Evolutionary conservation across 1,140 invertebrate species (phyloP), one percentile per base, ranked within the genome.

Genomic region (Reticulitermes speratus): DNA sequence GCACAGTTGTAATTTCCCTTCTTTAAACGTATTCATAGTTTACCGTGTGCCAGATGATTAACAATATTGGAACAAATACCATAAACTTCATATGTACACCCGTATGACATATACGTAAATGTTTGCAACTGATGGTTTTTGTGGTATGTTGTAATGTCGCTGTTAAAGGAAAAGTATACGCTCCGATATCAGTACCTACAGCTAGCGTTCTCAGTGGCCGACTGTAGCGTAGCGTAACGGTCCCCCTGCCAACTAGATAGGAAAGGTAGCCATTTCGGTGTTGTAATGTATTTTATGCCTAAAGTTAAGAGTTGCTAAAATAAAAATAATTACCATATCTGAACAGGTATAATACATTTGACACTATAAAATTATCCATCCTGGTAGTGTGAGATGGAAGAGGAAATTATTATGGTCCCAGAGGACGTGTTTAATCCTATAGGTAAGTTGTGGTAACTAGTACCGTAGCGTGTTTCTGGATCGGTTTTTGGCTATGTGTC

Each of bases 401-500:
- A 75, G 65, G 65, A 75, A 30, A 75, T 75, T 12, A 75, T 75
- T n/a, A 75, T 75, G 65, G 65, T 75, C 25, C 65, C 65, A 8
- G 65, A 75, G n/a, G 65, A 75, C 65, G 65, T 25, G 25, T 75
- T 75, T 75, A 75, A 25, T 75, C n/a, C 65, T 11, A 30, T 16
- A 75, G 65, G 65, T 75, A 75, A 75, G 65, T 3, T 75, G 65
- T 75, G 65, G 65, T 75, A 75, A 75, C 7, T 30, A n/a, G n/a
- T 75, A 30, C 3, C 65, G 25, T 75, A 75, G 65, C 65, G 65
- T 75, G 8, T 30, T 65, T 75, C 65, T 75, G 65, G 65, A 75
- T 75, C 65, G 65, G 65, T 75, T 75, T 75, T 75, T 75, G 65
- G 65, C 65, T 75, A 75, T 75, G 25, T 14, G 65, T 25, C n/a